phyloP scores from a whole-genome alignment of 2,113 vertebrate species.

The Genyomyrus donnyi region DNA sequence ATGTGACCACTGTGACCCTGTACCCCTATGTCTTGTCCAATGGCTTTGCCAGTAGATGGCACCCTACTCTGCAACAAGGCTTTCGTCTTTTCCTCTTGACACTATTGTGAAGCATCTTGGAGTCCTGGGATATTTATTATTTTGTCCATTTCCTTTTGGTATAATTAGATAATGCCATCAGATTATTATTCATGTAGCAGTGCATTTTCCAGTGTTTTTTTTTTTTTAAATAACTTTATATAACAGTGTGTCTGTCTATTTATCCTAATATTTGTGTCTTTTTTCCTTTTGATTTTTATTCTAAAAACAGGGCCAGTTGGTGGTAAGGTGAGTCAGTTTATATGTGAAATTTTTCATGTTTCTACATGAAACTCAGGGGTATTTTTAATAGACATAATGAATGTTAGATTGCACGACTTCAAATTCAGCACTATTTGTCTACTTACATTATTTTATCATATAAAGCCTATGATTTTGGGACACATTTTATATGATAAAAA shows the following conservation, averaged over 20 bases:
- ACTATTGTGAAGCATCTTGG: slow-evolving; percentile 25
- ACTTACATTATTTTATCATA: not conserved
- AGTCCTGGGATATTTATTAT: slow-evolving; percentile 21
- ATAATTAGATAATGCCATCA: slow-evolving; percentile 4
- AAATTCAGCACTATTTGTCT: not conserved
- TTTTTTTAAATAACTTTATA: not conserved
- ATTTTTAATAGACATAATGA: not conserved
- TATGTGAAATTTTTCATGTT: not conserved
- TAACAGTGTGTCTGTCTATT: slow-evolving; percentile 13
- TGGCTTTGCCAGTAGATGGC: not conserved
- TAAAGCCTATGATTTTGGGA: not conserved
- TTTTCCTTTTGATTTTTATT: slow-evolving; percentile 25
- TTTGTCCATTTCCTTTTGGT: slow-evolving; percentile 28
- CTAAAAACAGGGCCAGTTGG: slow-evolving; percentile 62
- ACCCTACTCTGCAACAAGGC: not conserved
- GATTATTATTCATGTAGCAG: not conserved
- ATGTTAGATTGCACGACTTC: not conserved
- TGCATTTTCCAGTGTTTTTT: not conserved
- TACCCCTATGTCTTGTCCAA: not conserved
- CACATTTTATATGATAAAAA: not conserved
- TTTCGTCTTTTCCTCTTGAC: not conserved
- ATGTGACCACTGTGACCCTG: not conserved
- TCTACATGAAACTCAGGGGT: not conserved
- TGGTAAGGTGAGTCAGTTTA: slow-evolving; percentile 67
- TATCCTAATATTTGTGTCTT: slow-evolving; percentile 27